These are phyloP conservation scores for Rattus norvegicus DNA, from an alignment of 2,113 vertebrate genomes.

Conservation along the genomic window GRCr8 NC_086026.1:51952501-51953000, in stretches of 20 bases:
- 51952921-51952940: background rate
- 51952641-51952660: accelerated
- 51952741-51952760: background rate
- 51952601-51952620: background rate
- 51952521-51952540: background rate
- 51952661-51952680: background rate
- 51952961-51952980: background rate
- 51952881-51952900: background rate
- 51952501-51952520: background rate
- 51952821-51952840: background rate
- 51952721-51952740: background rate
- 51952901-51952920: background rate
- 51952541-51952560: background rate
- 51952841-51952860: background rate
- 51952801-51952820: accelerated
- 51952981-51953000: background rate
- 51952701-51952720: background rate
- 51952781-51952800: background rate
- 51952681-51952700: background rate
- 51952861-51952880: background rate
- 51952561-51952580: background rate
- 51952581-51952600: background rate
- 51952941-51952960: accelerated
- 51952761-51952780: background rate
- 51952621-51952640: background rate